These are phyloP conservation scores for Caenorhabditis remanei DNA, from an alignment of 1,140 invertebrate species.

Conservation along the genomic window DNA sequence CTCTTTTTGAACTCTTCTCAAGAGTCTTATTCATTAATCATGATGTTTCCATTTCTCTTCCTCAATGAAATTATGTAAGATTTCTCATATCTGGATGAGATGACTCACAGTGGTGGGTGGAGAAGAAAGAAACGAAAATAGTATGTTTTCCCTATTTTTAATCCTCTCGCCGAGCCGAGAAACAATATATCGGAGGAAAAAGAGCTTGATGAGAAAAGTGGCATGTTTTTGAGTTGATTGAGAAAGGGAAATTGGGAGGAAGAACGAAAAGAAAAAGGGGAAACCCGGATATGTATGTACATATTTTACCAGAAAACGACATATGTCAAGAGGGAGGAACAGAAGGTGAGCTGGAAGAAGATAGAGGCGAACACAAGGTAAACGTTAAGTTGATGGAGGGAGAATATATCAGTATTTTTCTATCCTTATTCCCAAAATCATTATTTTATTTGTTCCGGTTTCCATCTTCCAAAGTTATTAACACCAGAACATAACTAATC, in stretches of 20 bases:
- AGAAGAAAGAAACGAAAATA: not conserved
- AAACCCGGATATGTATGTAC: slow-evolving; percentile 2
- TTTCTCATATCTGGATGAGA: too few relatives aligned
- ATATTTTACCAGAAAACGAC: not conserved
- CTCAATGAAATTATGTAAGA: too few relatives aligned
- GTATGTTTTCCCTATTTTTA: not conserved
- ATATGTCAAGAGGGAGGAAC: slow-evolving; percentile 10
- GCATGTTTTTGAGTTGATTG: not conserved
- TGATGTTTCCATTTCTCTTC: too few relatives aligned
- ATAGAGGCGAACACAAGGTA: not conserved
- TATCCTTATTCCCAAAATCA: too few relatives aligned
- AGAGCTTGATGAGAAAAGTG: not conserved
- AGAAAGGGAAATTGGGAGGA: not conserved
- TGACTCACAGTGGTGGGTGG: too few relatives aligned
- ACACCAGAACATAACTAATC: too few relatives aligned
- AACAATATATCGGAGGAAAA: not conserved
- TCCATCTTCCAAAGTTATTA: too few relatives aligned
- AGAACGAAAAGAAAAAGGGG: not conserved
- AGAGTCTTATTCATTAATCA: too few relatives aligned
- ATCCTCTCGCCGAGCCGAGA: not conserved
- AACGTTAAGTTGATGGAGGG: too few relatives aligned
- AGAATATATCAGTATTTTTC: too few relatives aligned
- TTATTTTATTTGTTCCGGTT: too few relatives aligned
- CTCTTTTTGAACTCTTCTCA: too few relatives aligned
- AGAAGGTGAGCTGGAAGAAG: not conserved